Evolutionary conservation across 2,113 vertebrate species (phyloP).

Genomic region (Entomyzon cyanotis): DNA sequence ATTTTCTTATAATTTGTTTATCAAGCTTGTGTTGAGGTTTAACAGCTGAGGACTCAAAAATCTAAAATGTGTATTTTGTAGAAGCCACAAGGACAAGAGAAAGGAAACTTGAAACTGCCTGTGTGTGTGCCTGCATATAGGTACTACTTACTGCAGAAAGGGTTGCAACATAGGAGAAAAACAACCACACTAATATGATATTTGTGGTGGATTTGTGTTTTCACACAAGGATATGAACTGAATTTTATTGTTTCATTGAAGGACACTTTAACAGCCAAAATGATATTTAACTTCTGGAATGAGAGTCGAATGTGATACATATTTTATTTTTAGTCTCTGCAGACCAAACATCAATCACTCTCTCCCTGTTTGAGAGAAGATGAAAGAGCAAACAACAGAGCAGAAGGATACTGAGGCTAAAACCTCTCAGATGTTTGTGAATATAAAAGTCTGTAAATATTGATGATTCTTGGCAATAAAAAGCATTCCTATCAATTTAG

Average conservation of each 20-base stretch:
- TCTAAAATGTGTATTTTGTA: neutral
- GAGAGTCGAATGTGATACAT: neutral
- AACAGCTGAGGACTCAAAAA: neutral
- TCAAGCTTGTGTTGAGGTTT: neutral
- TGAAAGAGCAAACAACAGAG: constrained; percentile 15
- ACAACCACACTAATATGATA: neutral
- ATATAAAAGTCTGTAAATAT: constrained; percentile 30
- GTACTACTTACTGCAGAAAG: neutral
- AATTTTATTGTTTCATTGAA: neutral
- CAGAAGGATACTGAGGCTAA: constrained; percentile 4
- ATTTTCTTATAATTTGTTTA: neutral
- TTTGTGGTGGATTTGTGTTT: neutral
- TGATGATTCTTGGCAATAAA: constrained; percentile 48
- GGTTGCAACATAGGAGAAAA: neutral
- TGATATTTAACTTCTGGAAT: constrained; percentile 7
- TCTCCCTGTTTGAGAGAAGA: neutral
- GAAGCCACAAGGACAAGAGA: neutral
- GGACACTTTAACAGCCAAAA: neutral
- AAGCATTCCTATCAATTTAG: constrained; percentile 4
- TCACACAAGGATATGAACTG: neutral
- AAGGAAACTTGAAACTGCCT: neutral
- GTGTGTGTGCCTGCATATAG: neutral
- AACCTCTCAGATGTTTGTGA: constrained; percentile 23
- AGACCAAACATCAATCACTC: constrained; percentile 24
- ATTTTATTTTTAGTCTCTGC: constrained; percentile 16